Base-by-base conservation (phyloP, 2,113 vertebrate genomes). In the Onychostruthus taczanowskii region DNA sequence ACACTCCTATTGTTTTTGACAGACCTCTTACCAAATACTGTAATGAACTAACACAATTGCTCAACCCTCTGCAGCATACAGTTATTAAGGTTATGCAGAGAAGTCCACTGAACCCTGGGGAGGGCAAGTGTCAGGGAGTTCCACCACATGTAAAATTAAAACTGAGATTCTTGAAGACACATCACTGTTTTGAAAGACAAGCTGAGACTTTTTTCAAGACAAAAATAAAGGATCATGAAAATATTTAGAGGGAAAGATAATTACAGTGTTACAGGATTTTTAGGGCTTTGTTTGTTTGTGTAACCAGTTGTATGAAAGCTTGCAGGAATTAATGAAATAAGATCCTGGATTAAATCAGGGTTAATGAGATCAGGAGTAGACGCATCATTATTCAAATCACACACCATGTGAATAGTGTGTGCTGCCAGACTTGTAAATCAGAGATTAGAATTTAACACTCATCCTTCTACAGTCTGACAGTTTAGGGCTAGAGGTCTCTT, bases 301-400 rank as follows among this genome's bases (percentile, higher is more conserved):
- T 84, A 92, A 87, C 66, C 68, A 72, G 82, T 28, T 62, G 64
- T 88, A 88, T 66, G 75, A 93, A 95, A 96, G 47, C 84, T 82
- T 92, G 61, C 46, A 89, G 61, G 73, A 85, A 91, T 76, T 94
- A 96, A 90, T 77, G n/a, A 91, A 87, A 47, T 85, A 86, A 94
- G 44, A 87, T 56, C 70, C 90, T 83, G 75, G 82, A 94, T 95
- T 96, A 92, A 85, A 90, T 81, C 55, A 90, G 93, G 93, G 95
- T 90, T 92, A 95, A 95, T 61, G 90, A 90, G 92, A 95, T 97
- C 94, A 95, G 79, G 33, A 91, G 50, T 8, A 94, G 94, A 79
- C 62, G 84, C 55, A 96, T 92, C 87, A 94, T 69, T 96, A 90
- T 96, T 94, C 84, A 89, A 93, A 91, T 85, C 82, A 94, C 49